phyloP scores from a whole-genome alignment of 1,140 invertebrate species.

The Druon quercuslanigerum region DNA sequence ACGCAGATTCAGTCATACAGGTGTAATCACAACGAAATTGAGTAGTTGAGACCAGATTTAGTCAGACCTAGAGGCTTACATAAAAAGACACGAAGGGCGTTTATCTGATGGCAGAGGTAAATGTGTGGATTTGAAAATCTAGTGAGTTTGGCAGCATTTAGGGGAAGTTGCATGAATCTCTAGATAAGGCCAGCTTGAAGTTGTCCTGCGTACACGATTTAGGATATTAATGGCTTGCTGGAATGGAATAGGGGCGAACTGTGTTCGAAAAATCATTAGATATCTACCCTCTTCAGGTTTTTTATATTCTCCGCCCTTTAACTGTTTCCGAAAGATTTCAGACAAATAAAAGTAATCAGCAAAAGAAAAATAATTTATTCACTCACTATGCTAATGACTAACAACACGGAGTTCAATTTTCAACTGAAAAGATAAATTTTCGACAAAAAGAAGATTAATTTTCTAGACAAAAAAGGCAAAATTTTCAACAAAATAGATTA shows the following conservation, averaged over 20 bases:
- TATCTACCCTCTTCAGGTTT: background rate
- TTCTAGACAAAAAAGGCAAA: no score
- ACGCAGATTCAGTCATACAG: no score
- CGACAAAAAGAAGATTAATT: no score
- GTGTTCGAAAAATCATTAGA: background rate
- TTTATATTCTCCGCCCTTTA: background rate
- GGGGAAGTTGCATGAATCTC: background rate
- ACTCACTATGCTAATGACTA: no score
- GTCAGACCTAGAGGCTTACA: background rate
- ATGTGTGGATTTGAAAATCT: slow-evolving; percentile 8
- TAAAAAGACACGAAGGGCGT: background rate
- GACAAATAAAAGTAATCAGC: background rate
- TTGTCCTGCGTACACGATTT: slow-evolving; percentile 11
- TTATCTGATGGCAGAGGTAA: background rate
- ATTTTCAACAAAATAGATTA: no score
- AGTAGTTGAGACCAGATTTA: no score
- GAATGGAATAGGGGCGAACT: slow-evolving; percentile 4
- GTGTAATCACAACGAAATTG: no score
- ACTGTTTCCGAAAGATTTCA: background rate
- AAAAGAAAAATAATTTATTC: no score
- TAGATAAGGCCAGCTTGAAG: slow-evolving; percentile 1
- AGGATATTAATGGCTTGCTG: slow-evolving; percentile 12
- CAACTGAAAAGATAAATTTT: no score
- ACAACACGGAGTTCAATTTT: no score
- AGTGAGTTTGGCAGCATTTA: slow-evolving; percentile 15